Base-by-base conservation (phyloP, 2,888 invertebrate species). In the Deroplatys truncata region DNA sequence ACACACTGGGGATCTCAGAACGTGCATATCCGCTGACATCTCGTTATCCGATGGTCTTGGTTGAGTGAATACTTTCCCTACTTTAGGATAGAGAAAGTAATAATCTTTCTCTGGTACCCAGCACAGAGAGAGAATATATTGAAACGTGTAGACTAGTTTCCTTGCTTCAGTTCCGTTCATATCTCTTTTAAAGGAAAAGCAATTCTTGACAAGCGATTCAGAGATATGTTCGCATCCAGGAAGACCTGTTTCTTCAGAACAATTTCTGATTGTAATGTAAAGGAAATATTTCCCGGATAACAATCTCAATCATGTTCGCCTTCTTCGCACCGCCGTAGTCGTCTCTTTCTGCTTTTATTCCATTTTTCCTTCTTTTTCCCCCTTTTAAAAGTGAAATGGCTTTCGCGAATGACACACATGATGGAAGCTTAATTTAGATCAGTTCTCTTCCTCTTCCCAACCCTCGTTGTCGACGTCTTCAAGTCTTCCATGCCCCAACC, bases 391-490 rank as follows among this genome's bases (percentile, higher is more conserved):
- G 31, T 56, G 87, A 87, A 87, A 87, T 35, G 35, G 83, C 87
- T 87, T 87, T 72, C 28, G 83, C 43, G 87, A 87, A 87, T 43
- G 87, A 83, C 83, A 87, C 87, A 83, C 83, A 87, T 87, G 87
- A 87, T 87, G 87, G 87, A 43, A 87, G 87, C 87, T 87, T 87
- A 87, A 87, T 87, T 87, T 87, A 87, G 82, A 87, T 87, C 72
- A 86, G 82, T 86, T 82, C 72, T n/a, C 56, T 29, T 72, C 56
- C 28, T 49, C 49, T 35, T 49, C 1, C 86, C 82, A 10, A n/a
- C 87, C 83, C 35, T 72, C 56, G 56, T 25, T 72, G 56, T 72
- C 56, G 56, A 72, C 56, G 56, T 72, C 56, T 72, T 72, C 56
- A 72, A 72, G 56, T 56, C 56, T 56, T 56, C 56, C 56, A 15